Conservation (phyloP, 2,113 vertebrate species). For the Hyperopisus bebe region DNA sequence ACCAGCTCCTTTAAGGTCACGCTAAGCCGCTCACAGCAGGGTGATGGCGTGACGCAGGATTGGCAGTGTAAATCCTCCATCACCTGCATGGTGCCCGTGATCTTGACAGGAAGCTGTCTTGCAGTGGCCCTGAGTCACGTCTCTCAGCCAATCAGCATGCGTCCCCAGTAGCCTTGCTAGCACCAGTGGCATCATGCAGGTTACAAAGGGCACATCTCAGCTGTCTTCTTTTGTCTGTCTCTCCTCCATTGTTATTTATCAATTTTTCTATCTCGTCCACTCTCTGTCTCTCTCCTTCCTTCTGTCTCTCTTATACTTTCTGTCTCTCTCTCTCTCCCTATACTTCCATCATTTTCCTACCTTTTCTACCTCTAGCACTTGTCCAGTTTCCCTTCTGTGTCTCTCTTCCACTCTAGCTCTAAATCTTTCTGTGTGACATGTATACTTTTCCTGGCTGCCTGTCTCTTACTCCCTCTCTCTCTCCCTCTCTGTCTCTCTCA, state of each 20-base stretch:
- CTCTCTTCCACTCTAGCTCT: neutral
- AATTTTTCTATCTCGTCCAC: neutral
- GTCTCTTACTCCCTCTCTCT: neutral
- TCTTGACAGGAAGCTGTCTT: constrained; percentile 17
- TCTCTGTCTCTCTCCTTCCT: neutral
- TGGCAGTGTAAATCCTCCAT: constrained; percentile 28
- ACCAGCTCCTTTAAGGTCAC: neutral
- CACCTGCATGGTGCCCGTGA: constrained; percentile 25
- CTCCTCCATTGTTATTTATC: neutral
- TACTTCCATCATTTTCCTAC: neutral
- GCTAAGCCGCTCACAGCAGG: neutral
- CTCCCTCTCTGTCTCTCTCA: neutral
- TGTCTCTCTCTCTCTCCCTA: neutral
- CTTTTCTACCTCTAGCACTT: neutral
- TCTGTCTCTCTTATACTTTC: neutral
- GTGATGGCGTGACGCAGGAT: neutral
- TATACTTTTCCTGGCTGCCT: neutral
- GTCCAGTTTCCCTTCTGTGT: neutral
- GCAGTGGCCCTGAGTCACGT: constrained; percentile 41
- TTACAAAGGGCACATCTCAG: neutral
- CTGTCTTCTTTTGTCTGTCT: neutral
- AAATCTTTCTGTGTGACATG: neutral
- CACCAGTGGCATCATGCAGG: neutral
- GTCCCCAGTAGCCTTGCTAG: constrained; percentile 20
- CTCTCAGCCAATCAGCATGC: constrained; percentile 43